Conservation (phyloP, 2,113 vertebrate genomes). For the Elanoides forficatus region DNA sequence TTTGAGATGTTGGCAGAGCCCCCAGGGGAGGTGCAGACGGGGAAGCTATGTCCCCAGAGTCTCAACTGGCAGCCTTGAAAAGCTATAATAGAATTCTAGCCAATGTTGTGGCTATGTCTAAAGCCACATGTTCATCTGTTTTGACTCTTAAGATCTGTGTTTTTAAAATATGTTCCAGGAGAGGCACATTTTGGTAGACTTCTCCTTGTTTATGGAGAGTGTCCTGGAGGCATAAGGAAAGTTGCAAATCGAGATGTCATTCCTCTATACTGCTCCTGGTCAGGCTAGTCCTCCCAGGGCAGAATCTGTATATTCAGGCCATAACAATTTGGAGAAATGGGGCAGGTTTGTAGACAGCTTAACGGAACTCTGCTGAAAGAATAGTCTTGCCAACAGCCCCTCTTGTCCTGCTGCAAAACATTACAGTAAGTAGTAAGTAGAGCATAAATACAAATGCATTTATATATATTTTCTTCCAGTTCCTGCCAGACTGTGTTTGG, state of each 20-base stretch:
- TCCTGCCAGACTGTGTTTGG: neutral
- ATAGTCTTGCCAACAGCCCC: neutral
- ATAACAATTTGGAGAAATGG: neutral
- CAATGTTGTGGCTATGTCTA: slow-evolving; percentile 21
- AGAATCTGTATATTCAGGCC: neutral
- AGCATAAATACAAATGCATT: neutral
- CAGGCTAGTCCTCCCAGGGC: neutral
- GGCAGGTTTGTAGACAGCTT: neutral
- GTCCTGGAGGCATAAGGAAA: neutral
- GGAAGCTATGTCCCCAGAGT: neutral
- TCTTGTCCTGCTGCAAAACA: neutral
- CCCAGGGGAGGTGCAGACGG: neutral
- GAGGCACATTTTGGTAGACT: neutral
- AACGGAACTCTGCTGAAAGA: neutral
- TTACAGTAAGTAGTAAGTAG: neutral
- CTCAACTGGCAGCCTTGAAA: neutral
- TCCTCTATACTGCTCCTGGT: neutral
- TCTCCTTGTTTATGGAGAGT: neutral
- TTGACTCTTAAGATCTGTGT: slow-evolving; percentile 5
- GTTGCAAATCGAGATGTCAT: neutral
- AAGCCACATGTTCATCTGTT: neutral
- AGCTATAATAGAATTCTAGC: accelerated
- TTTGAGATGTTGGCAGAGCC: neutral
- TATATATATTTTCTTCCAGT: neutral
- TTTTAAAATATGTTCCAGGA: neutral